phyloP scores from a whole-genome alignment of 2,888 invertebrate species.

The Apodemia zela region DNA sequence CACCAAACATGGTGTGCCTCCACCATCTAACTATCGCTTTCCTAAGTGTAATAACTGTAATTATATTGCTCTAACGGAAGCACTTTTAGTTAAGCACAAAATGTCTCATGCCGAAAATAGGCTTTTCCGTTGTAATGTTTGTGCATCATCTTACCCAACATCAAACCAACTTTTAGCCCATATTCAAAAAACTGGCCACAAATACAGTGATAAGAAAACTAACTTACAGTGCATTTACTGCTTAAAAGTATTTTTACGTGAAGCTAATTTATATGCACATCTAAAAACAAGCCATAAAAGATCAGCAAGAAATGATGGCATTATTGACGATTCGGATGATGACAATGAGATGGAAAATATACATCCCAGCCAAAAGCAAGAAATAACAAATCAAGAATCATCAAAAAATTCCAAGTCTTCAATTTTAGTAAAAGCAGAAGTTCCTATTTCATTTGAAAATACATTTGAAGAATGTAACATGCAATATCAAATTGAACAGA shows the following conservation, averaged over 20 bases:
- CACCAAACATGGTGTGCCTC: slow-evolving; percentile 88
- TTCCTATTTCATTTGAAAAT: slow-evolving; percentile 44
- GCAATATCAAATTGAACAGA: slow-evolving; percentile 58
- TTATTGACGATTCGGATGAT: slow-evolving; percentile 81
- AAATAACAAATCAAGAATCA: slow-evolving; percentile 10
- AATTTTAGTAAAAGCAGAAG: slow-evolving; percentile 44
- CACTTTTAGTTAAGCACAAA: slow-evolving; percentile 85
- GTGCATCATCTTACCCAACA: slow-evolving; percentile 73
- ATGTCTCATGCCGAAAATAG: slow-evolving; percentile 77
- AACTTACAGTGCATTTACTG: slow-evolving; percentile 86
- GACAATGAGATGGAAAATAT: slow-evolving; percentile 35
- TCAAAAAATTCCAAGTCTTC: slow-evolving; percentile 41
- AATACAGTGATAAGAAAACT: slow-evolving; percentile 61
- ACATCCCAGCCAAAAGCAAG: slow-evolving; percentile 21
- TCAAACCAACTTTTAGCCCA: slow-evolving; percentile 66
- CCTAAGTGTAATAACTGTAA: slow-evolving; percentile 89
- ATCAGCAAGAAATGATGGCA: slow-evolving; percentile 83
- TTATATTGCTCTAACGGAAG: slow-evolving; percentile 87
- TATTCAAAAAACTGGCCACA: slow-evolving; percentile 80
- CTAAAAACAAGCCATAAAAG: slow-evolving; percentile 83
- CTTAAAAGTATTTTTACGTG: slow-evolving; percentile 85
- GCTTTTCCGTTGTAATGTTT: slow-evolving; percentile 77
- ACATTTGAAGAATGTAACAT: slow-evolving; percentile 53
- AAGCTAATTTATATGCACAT: slow-evolving; percentile 85
- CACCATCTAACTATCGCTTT: slow-evolving; percentile 85